Evolutionary conservation across 2,888 invertebrate species (phyloP).

Genomic region (Siphlonurus alternatus): DNA sequence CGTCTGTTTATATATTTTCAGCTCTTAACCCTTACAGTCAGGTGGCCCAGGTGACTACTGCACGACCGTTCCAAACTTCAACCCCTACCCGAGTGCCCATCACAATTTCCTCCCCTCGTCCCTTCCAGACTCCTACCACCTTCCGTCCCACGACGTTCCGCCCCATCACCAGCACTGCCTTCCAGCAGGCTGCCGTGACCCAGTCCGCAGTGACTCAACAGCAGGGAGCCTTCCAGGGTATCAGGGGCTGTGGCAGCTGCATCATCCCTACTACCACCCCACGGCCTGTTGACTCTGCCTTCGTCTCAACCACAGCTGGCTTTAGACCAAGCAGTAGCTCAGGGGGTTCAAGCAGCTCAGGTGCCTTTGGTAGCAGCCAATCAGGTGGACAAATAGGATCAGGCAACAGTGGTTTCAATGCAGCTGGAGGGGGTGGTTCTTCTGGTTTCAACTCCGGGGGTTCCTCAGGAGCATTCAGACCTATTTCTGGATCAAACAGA

Average conservation of each 20-base stretch:
- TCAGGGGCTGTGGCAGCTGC: constrained; percentile 39
- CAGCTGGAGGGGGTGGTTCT: not conserved
- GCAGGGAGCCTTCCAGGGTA: constrained; percentile 18
- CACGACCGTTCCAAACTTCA: constrained; percentile 8
- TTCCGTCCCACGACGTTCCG: not conserved
- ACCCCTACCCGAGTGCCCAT: constrained; percentile 15
- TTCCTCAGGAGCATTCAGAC: not conserved
- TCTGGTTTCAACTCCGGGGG: not conserved
- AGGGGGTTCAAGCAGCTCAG: not conserved
- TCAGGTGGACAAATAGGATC: not conserved
- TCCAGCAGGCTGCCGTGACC: constrained; percentile 14
- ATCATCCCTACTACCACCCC: constrained; percentile 35
- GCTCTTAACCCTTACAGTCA: too few species aligned
- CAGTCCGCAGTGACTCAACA: constrained; percentile 4
- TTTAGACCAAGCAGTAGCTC: not conserved
- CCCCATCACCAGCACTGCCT: constrained; percentile 10
- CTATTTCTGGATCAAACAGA: not conserved
- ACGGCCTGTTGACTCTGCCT: not conserved
- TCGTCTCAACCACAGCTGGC: not conserved
- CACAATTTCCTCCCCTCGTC: constrained; percentile 9
- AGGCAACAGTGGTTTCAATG: not conserved
- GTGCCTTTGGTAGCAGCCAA: not conserved
- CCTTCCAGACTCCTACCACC: not conserved
- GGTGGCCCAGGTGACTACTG: too few species aligned
- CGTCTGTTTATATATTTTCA: too few species aligned